Conservation (phyloP, 2,888 invertebrate species). For the Cephus pulcher region DNA sequence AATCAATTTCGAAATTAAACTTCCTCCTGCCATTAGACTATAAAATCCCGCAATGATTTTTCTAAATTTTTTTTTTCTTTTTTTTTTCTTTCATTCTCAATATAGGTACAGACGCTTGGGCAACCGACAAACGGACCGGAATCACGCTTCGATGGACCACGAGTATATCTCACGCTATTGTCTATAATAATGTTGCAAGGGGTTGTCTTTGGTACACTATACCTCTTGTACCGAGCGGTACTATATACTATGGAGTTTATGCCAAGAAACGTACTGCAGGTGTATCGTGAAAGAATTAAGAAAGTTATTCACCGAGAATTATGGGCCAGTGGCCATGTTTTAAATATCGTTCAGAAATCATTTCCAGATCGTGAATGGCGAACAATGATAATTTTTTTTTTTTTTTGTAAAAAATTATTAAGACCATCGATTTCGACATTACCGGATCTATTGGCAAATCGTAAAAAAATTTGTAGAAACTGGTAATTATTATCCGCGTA, state of each 20-base stretch:
- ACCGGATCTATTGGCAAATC: neutral
- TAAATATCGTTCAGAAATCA: neutral
- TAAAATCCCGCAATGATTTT: constrained; percentile 2
- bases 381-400: neutral
- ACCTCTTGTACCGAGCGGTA: neutral
- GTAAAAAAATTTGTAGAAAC: neutral
- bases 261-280: neutral
- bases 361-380: neutral
- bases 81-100: neutral
- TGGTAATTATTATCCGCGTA: neutral
- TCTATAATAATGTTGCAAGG: neutral
- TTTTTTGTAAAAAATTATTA: neutral
- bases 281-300: constrained; percentile 3
- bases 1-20: neutral
- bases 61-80: neutral
- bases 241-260: neutral
- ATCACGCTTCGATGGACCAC: constrained; percentile 35
- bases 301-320: neutral
- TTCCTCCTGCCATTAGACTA: neutral
- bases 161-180: constrained; percentile 9
- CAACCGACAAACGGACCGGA: constrained; percentile 29
- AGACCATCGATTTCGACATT: neutral
- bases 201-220: neutral
- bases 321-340: neutral
- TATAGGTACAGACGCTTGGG: constrained; percentile 7